A percentile compares a stretch with the other conserved stretches of the same genome.
Evolutionary conservation across 2,888 invertebrate species (phyloP).

Genomic region (Eupithecia insigniata): DNA sequence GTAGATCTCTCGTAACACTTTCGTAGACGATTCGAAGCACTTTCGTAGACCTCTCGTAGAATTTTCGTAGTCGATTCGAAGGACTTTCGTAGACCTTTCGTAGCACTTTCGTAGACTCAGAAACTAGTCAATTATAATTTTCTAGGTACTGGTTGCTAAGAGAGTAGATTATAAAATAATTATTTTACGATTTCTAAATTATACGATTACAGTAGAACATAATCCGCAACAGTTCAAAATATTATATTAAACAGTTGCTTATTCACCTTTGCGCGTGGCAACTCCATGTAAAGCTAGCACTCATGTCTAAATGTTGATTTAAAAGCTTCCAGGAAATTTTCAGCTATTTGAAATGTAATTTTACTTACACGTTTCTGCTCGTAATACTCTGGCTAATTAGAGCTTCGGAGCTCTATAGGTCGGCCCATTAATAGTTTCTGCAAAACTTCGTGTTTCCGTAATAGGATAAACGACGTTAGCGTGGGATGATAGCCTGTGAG

Average conservation of each 20-base stretch:
- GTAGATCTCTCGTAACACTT: too few species aligned
- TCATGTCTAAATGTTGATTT: slow-evolving; percentile 16
- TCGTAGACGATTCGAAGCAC: neutral
- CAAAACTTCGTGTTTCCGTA: slow-evolving; percentile 36
- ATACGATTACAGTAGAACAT: neutral
- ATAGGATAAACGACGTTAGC: slow-evolving; percentile 27
- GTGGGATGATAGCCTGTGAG: slow-evolving; percentile 15
- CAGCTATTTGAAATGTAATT: slow-evolving; percentile 29
- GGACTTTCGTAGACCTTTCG: neutral
- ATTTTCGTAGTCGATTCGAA: too few species aligned
- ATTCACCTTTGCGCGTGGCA: neutral
- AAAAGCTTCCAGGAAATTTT: slow-evolving; percentile 14
- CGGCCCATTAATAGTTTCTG: slow-evolving; percentile 42
- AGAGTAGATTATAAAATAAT: too few species aligned
- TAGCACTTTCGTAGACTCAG: neutral
- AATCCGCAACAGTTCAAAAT: neutral
- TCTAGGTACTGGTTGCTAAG: too few species aligned
- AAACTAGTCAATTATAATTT: too few species aligned
- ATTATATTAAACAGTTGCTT: neutral
- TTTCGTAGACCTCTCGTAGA: neutral
- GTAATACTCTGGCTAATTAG: slow-evolving; percentile 42
- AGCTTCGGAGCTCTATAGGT: too few species aligned
- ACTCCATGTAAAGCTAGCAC: neutral
- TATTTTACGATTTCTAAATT: too few species aligned
- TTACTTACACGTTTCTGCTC: slow-evolving; percentile 30